These are phyloP conservation scores for Criorhina ranunculi DNA, from an alignment of 2,888 invertebrate genomes.

Conservation along the genomic window DNA sequence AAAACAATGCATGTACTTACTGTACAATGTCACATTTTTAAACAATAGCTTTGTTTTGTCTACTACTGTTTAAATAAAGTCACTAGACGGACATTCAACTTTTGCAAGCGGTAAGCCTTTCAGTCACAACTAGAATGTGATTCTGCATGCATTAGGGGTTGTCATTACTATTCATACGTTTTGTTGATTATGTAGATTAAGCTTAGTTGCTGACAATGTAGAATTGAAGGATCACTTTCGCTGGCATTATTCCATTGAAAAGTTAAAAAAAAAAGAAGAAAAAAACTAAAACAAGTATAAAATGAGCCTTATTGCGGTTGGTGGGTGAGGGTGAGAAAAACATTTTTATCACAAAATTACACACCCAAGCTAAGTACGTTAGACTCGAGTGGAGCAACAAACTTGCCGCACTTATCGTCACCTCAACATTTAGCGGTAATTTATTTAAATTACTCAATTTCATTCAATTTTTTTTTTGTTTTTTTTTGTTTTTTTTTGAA, in stretches of 20 bases:
- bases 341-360: constrained; percentile 7
- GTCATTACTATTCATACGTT: no score
- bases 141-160: no score
- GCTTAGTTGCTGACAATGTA: no score
- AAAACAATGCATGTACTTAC: no score
- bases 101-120: not conserved
- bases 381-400: not conserved
- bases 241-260: not conserved
- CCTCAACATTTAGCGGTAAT: constrained; percentile 38
- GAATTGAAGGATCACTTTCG: no score
- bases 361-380: not conserved
- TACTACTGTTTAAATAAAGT: not conserved
- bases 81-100: not conserved
- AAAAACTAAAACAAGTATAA: not conserved
- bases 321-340: constrained; percentile 8
- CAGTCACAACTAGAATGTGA: no score
- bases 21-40: no score
- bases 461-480: no score
- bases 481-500: no score
- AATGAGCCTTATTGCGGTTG: not conserved
- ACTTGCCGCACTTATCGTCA: not conserved
- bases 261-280: not conserved
- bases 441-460: constrained; percentile 57
- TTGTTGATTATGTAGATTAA: no score
- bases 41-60: no score